Evolutionary conservation across 2,797 vertebrate species (phyloP), one percentile per base, ranked within the genome.

Genomic region (Knipowitschia caucasica): DNA sequence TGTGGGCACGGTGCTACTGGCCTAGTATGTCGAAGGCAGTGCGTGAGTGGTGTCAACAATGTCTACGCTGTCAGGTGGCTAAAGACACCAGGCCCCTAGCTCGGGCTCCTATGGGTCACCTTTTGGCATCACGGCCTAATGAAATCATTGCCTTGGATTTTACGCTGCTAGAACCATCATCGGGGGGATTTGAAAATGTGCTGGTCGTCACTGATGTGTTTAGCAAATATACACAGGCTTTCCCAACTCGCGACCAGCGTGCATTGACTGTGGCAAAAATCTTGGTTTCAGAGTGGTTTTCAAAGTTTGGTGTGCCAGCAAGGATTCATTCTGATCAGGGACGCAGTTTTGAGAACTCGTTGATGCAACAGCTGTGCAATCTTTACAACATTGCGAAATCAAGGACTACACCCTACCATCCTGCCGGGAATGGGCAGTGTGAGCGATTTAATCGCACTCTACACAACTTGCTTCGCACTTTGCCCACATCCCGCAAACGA

Each of bases 1-100:
- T 57, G 0, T 9, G 18, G 14, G 4, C 33, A 4, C 1, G 25
- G 1, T 62, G 55, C 14, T 65, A 55, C 1, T 64, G 52, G 40
- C 53, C 62, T 1, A 24, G 36, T 0, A 58, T 66, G 62, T n/a
- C 30, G 5, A 53, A 23, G 39, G 18, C 2, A 12, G 39, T 21
- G 39, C 10, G 2, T 10, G 15, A 42, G 39, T 42, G 18, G 39
- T 42, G 39, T 6, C 6, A 5, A 11, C 11, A 42, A 7, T 42
- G 39, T 42, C 9, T 11, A 12, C 4, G 20, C 4, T 42, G 20
- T 10, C 39, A 42, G 11, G 7, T 44, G 14, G 42, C 42, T 7
- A 25, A 44, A 5, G 42, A 44, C 12, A 25, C 12, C 7, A 2
- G 11, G 8, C 18, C 20, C 20, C 39, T 10, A 12, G 18, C 21